Base-by-base conservation (phyloP, 2,797 vertebrate genomes). In the Cynopterus sphinx region DNA sequence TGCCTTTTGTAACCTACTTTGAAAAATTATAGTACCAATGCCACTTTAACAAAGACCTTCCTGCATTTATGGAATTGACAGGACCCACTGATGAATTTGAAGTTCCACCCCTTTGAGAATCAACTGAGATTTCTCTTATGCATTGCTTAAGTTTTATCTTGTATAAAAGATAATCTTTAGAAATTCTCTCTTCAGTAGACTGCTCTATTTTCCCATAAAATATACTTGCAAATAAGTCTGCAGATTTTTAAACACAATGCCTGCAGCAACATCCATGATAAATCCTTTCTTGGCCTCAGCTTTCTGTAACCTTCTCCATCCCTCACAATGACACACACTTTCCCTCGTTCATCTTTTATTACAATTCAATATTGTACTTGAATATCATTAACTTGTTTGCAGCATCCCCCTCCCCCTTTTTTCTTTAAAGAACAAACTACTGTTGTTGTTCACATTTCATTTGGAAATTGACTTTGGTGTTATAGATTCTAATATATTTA, bases 291-390 rank as follows among this genome's bases (percentile, higher is more conserved):
- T 84, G 98, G 98, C 96, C 97, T 98, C 98, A 98, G 98, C 98
- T 98, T 98, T 98, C 97, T 97, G 98, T 98, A 98, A 98, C 98
- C 98, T 98, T 98, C 97, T 97, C 96, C 98, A 98, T 98, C 98
- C 97, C 98, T 98, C 98, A 98, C 98, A 98, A 98, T 98, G 98
- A 98, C 98, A 98, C 95, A 92, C 96, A 98, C 97, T 98, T 98
- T 98, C 98, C 98, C 98, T 98, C 98, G 98, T 98, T 98, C 98
- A 99, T 98, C 98, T 99, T 98, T 98, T 98, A 98, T 98, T 98
- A 98, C 98, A 99, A 98, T 98, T 98, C 98, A 98, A 98, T 98
- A 98, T 98, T 98, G 98, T 97, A 94, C 97, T 98, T 98, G 98
- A 99, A 98, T 98, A 98, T 98, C 98, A 98, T 99, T 98, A 98